Conservation (phyloP, 2,888 invertebrate genomes). For the Epistrophe eligans region DNA sequence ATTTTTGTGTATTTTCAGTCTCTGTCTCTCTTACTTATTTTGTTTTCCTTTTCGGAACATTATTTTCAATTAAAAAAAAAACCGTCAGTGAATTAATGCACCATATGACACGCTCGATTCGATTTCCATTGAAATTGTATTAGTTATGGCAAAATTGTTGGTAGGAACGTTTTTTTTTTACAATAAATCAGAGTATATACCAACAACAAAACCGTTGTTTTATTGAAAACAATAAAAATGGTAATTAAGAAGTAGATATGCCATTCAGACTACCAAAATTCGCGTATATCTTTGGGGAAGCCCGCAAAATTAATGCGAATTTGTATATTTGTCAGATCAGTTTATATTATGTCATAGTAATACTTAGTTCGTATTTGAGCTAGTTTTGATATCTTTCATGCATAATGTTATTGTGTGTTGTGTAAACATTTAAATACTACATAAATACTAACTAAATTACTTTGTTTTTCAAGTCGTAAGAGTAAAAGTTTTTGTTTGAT, state of each 20-base stretch:
- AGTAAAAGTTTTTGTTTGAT: constrained; percentile 24
- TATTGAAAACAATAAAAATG: constrained; percentile 15
- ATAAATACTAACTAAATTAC: background rate
- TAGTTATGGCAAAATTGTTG: background rate
- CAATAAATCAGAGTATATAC: constrained; percentile 9
- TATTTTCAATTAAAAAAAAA: constrained; percentile 10
- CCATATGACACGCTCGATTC: background rate
- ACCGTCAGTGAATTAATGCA: constrained; percentile 7
- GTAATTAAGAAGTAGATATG: constrained; percentile 5
- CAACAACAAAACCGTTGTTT: constrained; percentile 15
- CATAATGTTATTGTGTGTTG: background rate
- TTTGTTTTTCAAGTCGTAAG: constrained; percentile 1
- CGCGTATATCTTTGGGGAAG: background rate
- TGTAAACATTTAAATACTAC: background rate
- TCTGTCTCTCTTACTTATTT: background rate
- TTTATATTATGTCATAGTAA: constrained; percentile 7
- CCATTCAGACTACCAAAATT: background rate
- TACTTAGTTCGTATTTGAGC: background rate
- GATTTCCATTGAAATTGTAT: constrained; percentile 22
- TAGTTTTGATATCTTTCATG: constrained; percentile 11
- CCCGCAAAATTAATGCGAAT: constrained; percentile 24
- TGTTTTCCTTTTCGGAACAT: background rate
- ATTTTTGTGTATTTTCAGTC: constrained; percentile 1
- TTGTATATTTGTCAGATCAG: background rate
- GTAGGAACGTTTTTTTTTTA: background rate